A percentile compares a stretch with the other conserved stretches of the same genome.
Conservation (phyloP, 2,797 vertebrate genomes). For the Anas georgica region DNA sequence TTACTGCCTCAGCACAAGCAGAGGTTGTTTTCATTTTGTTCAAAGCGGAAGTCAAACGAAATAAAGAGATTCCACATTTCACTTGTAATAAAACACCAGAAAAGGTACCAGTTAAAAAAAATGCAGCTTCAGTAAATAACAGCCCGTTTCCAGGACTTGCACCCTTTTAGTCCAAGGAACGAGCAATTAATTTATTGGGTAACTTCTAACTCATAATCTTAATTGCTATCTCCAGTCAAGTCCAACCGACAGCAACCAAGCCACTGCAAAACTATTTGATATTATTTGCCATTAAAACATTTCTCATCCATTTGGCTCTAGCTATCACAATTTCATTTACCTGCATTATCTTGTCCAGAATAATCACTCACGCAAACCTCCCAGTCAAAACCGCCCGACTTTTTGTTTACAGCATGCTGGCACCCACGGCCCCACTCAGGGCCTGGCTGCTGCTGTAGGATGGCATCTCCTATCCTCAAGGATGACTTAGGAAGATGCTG, state of each 20-base stretch:
- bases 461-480: not conserved
- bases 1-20: not conserved
- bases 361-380: not conserved
- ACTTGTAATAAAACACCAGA: not conserved
- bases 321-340: not conserved
- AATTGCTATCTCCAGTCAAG: not conserved
- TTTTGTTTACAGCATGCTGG: not conserved
- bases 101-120: not conserved
- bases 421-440: not conserved
- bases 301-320: not conserved
- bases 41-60: not conserved
- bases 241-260: not conserved
- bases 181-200: not conserved
- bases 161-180: not conserved
- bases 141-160: not conserved
- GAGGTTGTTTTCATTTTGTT: not conserved
- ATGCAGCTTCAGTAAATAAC: not conserved
- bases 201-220: not conserved
- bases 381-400: not conserved
- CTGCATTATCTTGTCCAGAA: not conserved
- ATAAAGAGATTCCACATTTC: not conserved
- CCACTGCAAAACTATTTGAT: not conserved
- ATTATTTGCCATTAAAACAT: not conserved
- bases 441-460: not conserved
- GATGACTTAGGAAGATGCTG: not conserved